phyloP scores from a whole-genome alignment of 2,888 invertebrate species.

The Nymphalis c-album region DNA sequence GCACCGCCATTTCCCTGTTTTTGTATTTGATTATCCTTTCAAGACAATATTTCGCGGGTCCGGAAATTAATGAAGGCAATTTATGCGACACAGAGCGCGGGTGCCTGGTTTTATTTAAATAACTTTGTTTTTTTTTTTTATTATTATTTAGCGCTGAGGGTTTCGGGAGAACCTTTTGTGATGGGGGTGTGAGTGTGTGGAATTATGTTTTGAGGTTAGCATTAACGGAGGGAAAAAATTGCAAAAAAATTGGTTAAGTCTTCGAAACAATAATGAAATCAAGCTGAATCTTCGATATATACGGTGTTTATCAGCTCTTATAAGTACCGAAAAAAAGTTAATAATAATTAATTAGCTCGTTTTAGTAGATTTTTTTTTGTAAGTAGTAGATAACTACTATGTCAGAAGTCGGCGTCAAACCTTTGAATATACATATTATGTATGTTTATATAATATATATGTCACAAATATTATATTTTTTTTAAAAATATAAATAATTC shows the following conservation, averaged over 20 bases:
- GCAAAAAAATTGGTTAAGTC: neutral
- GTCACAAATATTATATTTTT: too few relatives aligned
- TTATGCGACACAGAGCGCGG: conserved; percentile 77
- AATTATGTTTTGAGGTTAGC: conserved; percentile 69
- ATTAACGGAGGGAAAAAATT: conserved; percentile 44
- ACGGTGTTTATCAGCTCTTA: too few relatives aligned
- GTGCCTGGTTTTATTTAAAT: conserved; percentile 77
- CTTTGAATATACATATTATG: too few relatives aligned
- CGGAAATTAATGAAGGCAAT: conserved; percentile 81
- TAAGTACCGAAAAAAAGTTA: too few relatives aligned
- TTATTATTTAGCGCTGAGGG: conserved; percentile 56
- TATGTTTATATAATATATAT: too few relatives aligned
- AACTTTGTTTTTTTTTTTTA: conserved; percentile 56
- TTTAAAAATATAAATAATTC: too few relatives aligned
- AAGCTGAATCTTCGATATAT: too few relatives aligned
- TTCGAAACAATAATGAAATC: too few relatives aligned
- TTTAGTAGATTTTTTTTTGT: too few relatives aligned
- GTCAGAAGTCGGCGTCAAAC: too few relatives aligned
- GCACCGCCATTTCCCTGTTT: conserved; percentile 80
- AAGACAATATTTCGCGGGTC: conserved; percentile 81
- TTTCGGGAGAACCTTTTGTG: conserved; percentile 73
- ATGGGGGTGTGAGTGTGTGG: conserved; percentile 56
- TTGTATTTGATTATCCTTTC: conserved; percentile 82
- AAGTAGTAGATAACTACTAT: too few relatives aligned
- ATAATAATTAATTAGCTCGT: too few relatives aligned